Conservation (phyloP, 2,113 vertebrate genomes). For the Stomatorhinus ivindoensis region DNA sequence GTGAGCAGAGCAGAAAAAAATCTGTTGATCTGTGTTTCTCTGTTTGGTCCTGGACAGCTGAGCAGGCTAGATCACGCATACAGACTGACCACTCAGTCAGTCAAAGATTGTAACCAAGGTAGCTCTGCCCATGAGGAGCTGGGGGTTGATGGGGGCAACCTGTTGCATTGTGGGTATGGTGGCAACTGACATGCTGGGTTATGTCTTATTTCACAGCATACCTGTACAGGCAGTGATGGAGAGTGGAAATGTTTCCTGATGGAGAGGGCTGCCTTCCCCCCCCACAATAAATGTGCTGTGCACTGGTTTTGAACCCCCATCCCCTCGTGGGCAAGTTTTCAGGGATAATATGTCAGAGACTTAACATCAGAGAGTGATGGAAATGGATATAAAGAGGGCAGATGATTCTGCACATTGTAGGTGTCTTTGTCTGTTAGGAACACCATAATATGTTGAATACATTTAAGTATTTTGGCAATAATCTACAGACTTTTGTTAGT, state of each 20-base stretch:
- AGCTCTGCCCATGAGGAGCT: background rate
- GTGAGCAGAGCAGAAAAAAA: background rate
- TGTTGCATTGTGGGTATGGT: background rate
- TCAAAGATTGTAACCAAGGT: background rate
- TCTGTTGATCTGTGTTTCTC: background rate
- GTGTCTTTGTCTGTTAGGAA: background rate
- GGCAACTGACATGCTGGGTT: background rate
- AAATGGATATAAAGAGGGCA: constrained; percentile 1
- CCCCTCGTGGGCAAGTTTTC: background rate
- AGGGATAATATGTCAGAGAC: background rate
- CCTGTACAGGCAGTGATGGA: background rate
- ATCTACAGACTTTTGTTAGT: background rate
- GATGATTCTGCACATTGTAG: background rate
- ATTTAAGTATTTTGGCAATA: background rate
- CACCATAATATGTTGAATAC: background rate
- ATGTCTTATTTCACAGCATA: background rate
- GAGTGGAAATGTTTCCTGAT: background rate
- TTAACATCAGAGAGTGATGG: background rate
- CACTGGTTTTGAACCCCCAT: background rate
- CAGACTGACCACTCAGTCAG: background rate
- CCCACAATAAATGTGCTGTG: background rate
- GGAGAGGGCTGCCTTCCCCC: background rate
- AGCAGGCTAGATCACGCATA: background rate
- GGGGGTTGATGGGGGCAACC: background rate
- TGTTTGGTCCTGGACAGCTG: background rate